Evolutionary conservation across 2,888 invertebrate species (phyloP), one percentile per base, ranked within the genome.

Genomic region (Lepidocyrtinus sp.): DNA sequence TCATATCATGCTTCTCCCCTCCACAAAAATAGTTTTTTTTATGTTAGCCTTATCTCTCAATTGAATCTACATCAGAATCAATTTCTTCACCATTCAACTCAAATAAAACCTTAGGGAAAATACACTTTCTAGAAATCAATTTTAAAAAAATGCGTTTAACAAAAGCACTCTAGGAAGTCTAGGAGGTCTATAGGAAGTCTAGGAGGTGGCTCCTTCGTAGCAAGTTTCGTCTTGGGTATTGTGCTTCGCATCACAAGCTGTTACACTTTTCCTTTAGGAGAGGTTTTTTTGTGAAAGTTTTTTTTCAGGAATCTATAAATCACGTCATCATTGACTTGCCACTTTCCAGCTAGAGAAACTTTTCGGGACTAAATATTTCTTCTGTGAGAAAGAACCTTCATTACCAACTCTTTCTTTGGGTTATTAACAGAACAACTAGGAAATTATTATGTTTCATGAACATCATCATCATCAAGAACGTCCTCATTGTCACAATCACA

Each of bases 271-370:
- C 50, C 5, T 36, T 36, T 12, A 7, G 36, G 12, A n/a, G 50
- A 50, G 2, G 12, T 50, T 50, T 17, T 50, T 12, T 50, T 17
- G 5, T 1, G 5, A 50, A 50, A 50, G 2, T 7, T 7, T 2
- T 50, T 50, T 50, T 50, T 50, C 15, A 50, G 50, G 50, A 12
- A 50, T 50, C 50, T 50, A 50, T 50, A 50, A 50, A 50, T 50
- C 50, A 50, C 50, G 50, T 50, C 50, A 50, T 50, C 50, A 50
- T 50, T 50, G 50, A 50, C 50, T 50, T n/a, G n/a, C n/a, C n/a
- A n/a, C n/a, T n/a, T n/a, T n/a, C 2, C 50, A n/a, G 5, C 50
- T 36, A 36, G 12, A 50, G 50, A 50, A 50, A 50, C 36, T 50
- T 17, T 50, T 2, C 15, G 50, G 50, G 17, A 50, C 50, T 15